Evolutionary conservation across 2,888 invertebrate species (phyloP).

Genomic region (Lampropteryx suffumata): DNA sequence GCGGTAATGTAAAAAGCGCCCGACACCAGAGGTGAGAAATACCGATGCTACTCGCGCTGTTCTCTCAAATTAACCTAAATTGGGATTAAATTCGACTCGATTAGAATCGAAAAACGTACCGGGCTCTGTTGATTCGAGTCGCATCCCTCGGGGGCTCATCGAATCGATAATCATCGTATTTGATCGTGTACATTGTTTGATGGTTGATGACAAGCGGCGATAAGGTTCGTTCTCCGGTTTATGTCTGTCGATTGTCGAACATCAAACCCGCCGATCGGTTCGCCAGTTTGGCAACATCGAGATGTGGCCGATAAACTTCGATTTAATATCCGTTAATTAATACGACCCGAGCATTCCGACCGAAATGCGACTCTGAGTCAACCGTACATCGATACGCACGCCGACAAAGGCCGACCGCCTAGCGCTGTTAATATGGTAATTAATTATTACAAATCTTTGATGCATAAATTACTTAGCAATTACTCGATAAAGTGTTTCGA

Average conservation of each 20-base stretch:
- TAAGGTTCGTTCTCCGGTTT: slow-evolving; percentile 65
- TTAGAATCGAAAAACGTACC: slow-evolving; percentile 38
- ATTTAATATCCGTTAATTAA: slow-evolving; percentile 82
- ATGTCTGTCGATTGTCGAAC: slow-evolving; percentile 58
- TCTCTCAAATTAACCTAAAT: slow-evolving; percentile 62
- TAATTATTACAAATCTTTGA: slow-evolving; percentile 77
- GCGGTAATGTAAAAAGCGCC: slow-evolving; percentile 69
- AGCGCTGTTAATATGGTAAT: slow-evolving; percentile 79
- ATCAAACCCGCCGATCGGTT: slow-evolving; percentile 70
- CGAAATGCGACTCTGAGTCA: slow-evolving; percentile 75
- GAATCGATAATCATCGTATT: slow-evolving; percentile 70
- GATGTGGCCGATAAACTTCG: slow-evolving; percentile 79
- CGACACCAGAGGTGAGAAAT: slow-evolving; percentile 78
- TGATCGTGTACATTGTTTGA: slow-evolving; percentile 77
- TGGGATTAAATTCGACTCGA: slow-evolving; percentile 53
- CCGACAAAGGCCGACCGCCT: slow-evolving; percentile 75
- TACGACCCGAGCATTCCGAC: slow-evolving; percentile 75
- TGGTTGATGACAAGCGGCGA: slow-evolving; percentile 74
- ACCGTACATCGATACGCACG: slow-evolving; percentile 67
- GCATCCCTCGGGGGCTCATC: slow-evolving; percentile 51
- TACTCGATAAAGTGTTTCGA: slow-evolving; percentile 43
- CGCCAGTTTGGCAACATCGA: slow-evolving; percentile 76
- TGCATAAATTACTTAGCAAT: slow-evolving; percentile 70
- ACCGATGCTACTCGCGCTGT: slow-evolving; percentile 59
- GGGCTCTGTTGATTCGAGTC: slow-evolving; percentile 41